Evolutionary conservation across 2,797 vertebrate species (phyloP).

Genomic region (Sparidentex hasta): DNA sequence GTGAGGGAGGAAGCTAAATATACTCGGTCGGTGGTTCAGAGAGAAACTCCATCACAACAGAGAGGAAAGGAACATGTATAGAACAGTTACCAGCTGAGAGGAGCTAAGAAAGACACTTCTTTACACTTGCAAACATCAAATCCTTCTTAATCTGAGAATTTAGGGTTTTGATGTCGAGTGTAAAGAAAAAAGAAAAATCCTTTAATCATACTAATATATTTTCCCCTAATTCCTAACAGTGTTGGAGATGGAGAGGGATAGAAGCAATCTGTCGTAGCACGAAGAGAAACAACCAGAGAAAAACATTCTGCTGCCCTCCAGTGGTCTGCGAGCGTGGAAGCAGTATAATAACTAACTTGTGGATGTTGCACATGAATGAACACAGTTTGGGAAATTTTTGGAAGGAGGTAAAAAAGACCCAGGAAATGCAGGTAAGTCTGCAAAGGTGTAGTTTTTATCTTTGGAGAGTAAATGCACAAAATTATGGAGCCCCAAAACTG

Average conservation of each 20-base stretch:
- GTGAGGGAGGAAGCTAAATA: background rate
- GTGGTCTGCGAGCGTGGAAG: slow-evolving; percentile 15
- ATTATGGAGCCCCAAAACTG: too few species aligned
- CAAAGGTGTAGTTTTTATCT: too few species aligned
- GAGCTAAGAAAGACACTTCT: background rate
- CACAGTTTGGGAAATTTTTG: too few species aligned
- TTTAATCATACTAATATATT: background rate
- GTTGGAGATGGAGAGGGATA: background rate
- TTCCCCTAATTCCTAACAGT: background rate
- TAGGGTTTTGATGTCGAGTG: background rate
- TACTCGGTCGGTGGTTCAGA: background rate
- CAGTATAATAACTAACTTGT: background rate
- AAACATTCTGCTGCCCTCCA: slow-evolving; percentile 36
- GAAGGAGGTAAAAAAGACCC: too few species aligned
- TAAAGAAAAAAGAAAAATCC: too few species aligned
- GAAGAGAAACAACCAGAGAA: background rate
- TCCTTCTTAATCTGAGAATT: background rate
- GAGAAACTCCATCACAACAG: background rate
- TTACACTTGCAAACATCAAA: background rate
- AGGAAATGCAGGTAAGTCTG: too few species aligned
- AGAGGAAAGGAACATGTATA: background rate
- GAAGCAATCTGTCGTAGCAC: background rate
- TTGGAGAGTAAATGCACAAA: too few species aligned
- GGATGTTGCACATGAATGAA: too few species aligned
- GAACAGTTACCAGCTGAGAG: background rate